phyloP scores from a whole-genome alignment of 37 sponge, comb jelly and placozoan genomes.

The Dysidea cf. avara region DNA sequence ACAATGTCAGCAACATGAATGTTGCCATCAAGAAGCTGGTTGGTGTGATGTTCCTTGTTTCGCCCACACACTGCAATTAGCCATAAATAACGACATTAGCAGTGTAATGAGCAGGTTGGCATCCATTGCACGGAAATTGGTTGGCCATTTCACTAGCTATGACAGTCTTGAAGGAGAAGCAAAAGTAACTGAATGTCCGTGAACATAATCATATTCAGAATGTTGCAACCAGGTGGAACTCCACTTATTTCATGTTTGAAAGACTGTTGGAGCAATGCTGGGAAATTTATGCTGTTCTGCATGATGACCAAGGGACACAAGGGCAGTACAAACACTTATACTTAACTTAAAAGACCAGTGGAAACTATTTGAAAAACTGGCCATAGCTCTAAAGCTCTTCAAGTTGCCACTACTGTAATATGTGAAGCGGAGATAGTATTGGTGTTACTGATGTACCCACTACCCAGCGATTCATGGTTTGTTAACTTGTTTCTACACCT shows the following conservation, averaged over 20 bases:
- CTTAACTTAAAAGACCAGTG: not conserved
- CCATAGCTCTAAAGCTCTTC: constrained; percentile 3
- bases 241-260: constrained; percentile 17
- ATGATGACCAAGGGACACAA: not conserved
- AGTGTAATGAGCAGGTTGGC: not conserved
- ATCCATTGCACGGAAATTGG: not conserved
- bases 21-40: not conserved
- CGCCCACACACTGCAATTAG: constrained; percentile 5
- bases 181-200: not conserved
- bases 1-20: not conserved
- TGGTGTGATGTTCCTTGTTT: not conserved
- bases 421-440: no score
- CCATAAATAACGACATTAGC: not conserved
- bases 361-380: not conserved
- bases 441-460: no score
- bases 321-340: not conserved
- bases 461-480: no score
- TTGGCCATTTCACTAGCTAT: constrained; percentile 4
- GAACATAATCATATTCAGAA: constrained; percentile 20
- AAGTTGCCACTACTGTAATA: no score
- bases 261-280: constrained; percentile 6
- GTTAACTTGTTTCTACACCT: no score
- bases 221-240: not conserved
- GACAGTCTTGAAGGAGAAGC: not conserved
- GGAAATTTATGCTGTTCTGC: constrained; percentile 7